Evolutionary conservation across 2,797 vertebrate species (phyloP).

Genomic region (Poliocrania exsul): DNA sequence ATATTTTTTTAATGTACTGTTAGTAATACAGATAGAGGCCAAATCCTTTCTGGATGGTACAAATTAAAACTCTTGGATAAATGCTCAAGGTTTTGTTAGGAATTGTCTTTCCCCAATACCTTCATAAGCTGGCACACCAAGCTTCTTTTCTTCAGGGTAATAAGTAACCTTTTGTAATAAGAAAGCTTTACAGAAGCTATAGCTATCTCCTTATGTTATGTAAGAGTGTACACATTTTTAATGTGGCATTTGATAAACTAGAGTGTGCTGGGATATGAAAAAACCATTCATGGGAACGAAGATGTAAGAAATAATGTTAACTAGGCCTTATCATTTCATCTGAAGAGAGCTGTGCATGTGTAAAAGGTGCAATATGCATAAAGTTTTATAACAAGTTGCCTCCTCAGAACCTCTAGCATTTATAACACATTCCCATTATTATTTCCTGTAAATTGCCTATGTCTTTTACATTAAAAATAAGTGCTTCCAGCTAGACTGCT

Average conservation of each 20-base stretch:
- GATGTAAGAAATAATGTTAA: slow-evolving; percentile 43
- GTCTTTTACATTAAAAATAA: slow-evolving; percentile 63
- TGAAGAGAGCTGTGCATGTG: neutral
- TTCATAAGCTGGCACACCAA: neutral
- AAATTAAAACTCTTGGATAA: neutral
- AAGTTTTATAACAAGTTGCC: slow-evolving; percentile 59
- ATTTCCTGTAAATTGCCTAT: slow-evolving; percentile 61
- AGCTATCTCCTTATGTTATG: neutral
- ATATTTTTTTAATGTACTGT: neutral
- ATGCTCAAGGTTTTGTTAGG: neutral
- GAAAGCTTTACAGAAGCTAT: neutral
- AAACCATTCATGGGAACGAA: slow-evolving; percentile 14
- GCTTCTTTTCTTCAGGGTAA: neutral
- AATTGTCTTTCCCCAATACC: neutral
- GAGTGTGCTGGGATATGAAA: neutral
- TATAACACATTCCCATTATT: slow-evolving; percentile 61
- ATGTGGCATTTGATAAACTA: neutral
- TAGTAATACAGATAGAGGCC: neutral
- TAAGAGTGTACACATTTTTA: neutral
- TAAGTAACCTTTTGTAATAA: neutral
- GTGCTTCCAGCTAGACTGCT: slow-evolving; percentile 50
- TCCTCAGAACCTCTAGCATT: slow-evolving; percentile 52
- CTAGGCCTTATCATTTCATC: slow-evolving; percentile 36
- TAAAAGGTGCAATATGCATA: slow-evolving; percentile 35
- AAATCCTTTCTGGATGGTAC: neutral